Percentiles rank a stretch among this genome's conserved stretches.
Conservation (phyloP, 2,888 invertebrate genomes). For the Pseudanteris insignis region DNA sequence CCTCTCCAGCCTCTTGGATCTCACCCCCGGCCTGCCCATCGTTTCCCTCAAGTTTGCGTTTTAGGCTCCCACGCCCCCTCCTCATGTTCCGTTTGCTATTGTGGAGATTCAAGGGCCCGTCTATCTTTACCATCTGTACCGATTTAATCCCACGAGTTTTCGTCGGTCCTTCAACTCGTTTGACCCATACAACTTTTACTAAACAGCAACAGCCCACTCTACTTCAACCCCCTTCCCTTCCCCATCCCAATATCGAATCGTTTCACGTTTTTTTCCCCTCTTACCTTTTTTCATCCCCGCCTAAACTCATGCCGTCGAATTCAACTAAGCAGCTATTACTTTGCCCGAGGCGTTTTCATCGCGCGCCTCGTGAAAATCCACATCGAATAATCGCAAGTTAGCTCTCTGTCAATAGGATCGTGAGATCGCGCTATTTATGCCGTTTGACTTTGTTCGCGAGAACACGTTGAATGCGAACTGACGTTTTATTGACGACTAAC, state of each 20-base stretch:
- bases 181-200: slow-evolving; percentile 41
- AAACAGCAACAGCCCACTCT: slow-evolving; percentile 45
- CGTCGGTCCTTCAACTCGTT: slow-evolving; percentile 35
- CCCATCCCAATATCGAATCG: no score
- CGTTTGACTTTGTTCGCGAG: slow-evolving; percentile 3
- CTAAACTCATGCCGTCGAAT: slow-evolving; percentile 32
- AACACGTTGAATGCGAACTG: no score
- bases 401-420: slow-evolving; percentile 15
- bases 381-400: slow-evolving; percentile 15
- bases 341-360: slow-evolving; percentile 35
- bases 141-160: slow-evolving; percentile 48
- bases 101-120: slow-evolving; percentile 53
- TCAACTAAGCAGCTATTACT: slow-evolving; percentile 42
- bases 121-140: slow-evolving; percentile 55
- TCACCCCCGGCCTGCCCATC: slow-evolving; percentile 35
- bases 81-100: slow-evolving; percentile 60
- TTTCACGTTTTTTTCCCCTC: slow-evolving; percentile 46
- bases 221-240: slow-evolving; percentile 58
- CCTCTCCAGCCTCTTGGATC: slow-evolving; percentile 26
- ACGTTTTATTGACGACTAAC: not conserved
- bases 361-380: slow-evolving; percentile 22
- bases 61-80: slow-evolving; percentile 46
- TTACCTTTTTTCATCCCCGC: slow-evolving; percentile 14
- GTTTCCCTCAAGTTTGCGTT: slow-evolving; percentile 41
- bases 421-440: slow-evolving; percentile 12